phyloP scores from a whole-genome alignment of 2,797 vertebrate genomes.

The Tamandua tetradactyla region DNA sequence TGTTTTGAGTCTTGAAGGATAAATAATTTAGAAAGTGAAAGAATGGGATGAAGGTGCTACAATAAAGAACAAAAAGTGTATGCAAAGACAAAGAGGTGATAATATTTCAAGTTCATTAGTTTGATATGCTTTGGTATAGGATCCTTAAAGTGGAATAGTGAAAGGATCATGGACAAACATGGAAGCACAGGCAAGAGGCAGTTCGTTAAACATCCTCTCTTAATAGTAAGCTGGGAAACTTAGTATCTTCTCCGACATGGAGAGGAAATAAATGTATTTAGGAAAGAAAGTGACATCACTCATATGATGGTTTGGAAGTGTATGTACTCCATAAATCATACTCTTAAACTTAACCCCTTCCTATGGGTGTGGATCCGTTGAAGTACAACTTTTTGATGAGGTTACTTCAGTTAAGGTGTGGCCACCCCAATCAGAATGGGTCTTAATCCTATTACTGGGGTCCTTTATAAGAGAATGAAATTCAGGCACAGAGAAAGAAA shows the following conservation, averaged over 20 bases:
- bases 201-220: background rate
- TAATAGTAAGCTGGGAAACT: background rate
- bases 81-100: background rate
- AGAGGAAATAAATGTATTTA: background rate
- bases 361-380: too few species aligned
- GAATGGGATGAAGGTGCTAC: background rate
- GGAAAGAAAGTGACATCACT: background rate
- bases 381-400: too few species aligned
- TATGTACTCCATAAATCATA: too few species aligned
- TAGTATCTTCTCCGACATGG: background rate
- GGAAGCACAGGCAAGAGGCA: background rate
- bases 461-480: too few species aligned
- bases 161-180: background rate
- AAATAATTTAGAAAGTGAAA: background rate
- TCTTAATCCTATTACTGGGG: too few species aligned
- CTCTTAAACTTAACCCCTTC: too few species aligned
- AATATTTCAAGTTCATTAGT: background rate
- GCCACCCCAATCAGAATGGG: too few species aligned
- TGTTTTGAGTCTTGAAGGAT: background rate
- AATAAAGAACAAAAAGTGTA: background rate
- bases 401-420: too few species aligned
- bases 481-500: too few species aligned
- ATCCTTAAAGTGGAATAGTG: too few species aligned
- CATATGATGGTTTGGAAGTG: too few species aligned
- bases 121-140: background rate